Evolutionary conservation across 2,797 vertebrate genomes (phyloP).

Genomic region (Heliangelus exortis): DNA sequence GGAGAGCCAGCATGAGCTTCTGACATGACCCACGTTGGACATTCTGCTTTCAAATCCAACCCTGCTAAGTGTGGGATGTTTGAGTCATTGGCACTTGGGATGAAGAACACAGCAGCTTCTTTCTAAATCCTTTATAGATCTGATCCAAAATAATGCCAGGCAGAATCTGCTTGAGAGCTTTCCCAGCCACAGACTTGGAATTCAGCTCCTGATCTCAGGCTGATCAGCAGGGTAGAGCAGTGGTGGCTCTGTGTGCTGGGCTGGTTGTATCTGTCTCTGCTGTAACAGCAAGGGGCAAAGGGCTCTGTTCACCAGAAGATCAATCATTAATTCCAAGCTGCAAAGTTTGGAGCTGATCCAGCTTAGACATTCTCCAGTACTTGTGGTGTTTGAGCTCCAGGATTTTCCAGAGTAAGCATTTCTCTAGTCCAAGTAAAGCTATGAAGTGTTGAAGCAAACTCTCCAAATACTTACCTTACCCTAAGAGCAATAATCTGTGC

Average conservation of each 20-base stretch:
- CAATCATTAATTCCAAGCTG: conserved; percentile 26
- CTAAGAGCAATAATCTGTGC: conserved; percentile 9
- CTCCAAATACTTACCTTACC: background rate
- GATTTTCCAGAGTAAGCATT: conserved; percentile 23
- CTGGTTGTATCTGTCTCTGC: background rate
- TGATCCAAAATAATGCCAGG: background rate
- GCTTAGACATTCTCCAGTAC: conserved; percentile 10
- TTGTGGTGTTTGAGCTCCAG: conserved; percentile 11
- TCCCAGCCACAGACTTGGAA: background rate
- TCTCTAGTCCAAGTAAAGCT: background rate
- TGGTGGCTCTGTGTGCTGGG: background rate
- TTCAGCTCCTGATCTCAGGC: background rate
- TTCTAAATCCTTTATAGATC: background rate
- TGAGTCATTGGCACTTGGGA: background rate
- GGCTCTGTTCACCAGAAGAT: conserved; percentile 11
- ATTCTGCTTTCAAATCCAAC: background rate
- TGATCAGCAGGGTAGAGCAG: background rate
- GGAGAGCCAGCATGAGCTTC: fast-evolving
- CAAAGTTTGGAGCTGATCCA: conserved; percentile 18
- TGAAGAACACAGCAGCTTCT: background rate
- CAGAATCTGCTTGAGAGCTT: background rate
- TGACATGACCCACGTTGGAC: background rate
- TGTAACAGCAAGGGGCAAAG: background rate
- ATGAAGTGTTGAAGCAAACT: background rate
- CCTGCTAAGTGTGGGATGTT: fast-evolving